Evolutionary conservation across 2,888 invertebrate genomes (phyloP), one percentile per base, ranked within the genome.

Genomic region (Herminia tarsipennalis): DNA sequence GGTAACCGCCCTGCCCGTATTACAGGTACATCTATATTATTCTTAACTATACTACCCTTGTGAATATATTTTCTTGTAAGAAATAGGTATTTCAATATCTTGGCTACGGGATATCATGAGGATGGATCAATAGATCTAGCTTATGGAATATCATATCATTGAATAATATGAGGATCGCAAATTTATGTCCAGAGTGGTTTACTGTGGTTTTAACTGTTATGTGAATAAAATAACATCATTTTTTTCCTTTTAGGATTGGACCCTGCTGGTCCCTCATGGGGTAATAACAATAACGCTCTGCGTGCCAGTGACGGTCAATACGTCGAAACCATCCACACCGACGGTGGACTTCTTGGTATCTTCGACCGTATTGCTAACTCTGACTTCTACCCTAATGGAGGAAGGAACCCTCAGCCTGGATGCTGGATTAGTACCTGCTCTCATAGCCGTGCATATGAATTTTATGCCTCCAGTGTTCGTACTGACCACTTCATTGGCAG

Each of bases 361-460:
- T 75, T 76, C 40, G 66, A 79, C 35, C 67, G 71, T 1, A 74
- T 83, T 17, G 81, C 72, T 3, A 25, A 85, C 29, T 71, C 76
- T 6, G 83, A 88, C 63, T 90, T 88, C 68, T 91, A 88, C 59
- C 86, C 86, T 3, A 89, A 89, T 52, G 88, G 87, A 0, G 88
- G 86, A 28, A 74, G 73, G 3, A 72, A 76, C 54, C 73, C 75
- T 2, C 88, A 88, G 54, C 88, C 88, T 0, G 87, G 88, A 1
- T 90, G 89, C 52, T 53, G 48, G 40, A 8, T 68, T 27, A 80
- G 73, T 50, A 71, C 71, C 1, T 89, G 89, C 62, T 83, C 86
- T 0, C 88, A 89, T 57, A 51, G 80, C 13, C 78, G 87, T 1
- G 73, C 82, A 0, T 63, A 61, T 8, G 65, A 82, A 13, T 46